phyloP scores from a whole-genome alignment of 2,888 invertebrate species.

The Drosophila diplacantha region DNA sequence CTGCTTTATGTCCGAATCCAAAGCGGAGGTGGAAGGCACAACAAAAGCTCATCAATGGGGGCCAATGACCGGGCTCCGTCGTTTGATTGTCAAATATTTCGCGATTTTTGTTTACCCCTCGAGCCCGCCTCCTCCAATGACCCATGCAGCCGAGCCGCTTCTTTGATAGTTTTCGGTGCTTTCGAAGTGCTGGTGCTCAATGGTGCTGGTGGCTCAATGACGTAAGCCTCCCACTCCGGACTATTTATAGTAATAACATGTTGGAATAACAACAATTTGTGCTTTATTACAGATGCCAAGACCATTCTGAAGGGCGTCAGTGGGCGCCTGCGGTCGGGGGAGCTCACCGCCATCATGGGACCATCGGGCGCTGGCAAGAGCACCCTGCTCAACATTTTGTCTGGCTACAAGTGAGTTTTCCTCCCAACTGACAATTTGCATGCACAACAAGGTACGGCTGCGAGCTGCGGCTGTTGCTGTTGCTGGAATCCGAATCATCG shows the following conservation, averaged over 20 bases:
- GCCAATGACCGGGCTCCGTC: constrained; percentile 25
- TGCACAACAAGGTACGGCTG: constrained; percentile 10
- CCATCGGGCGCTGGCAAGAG: constrained; percentile 97
- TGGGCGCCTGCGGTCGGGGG: constrained; percentile 91
- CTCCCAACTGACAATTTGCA: constrained; percentile 29
- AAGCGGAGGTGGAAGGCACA: constrained; percentile 1
- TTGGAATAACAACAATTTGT: constrained; percentile 4
- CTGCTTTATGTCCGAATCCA: background rate
- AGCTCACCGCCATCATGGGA: constrained; percentile 97
- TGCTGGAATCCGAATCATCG: constrained; percentile 1
- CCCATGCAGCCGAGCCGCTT: constrained; percentile 16
- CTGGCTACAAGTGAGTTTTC: constrained; percentile 93
- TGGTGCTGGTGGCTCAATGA: constrained; percentile 19
- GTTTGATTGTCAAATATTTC: constrained; percentile 21
- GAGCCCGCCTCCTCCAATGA: constrained; percentile 1
- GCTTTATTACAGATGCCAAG: constrained; percentile 85
- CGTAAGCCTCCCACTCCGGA: constrained; percentile 8
- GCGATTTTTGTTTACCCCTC: constrained; percentile 21
- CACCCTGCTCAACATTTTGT: constrained; percentile 94
- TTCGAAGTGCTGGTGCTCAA: constrained; percentile 6
- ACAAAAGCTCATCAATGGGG: constrained; percentile 11
- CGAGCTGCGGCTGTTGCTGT: background rate
- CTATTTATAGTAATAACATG: constrained; percentile 20
- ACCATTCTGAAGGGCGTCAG: constrained; percentile 93
- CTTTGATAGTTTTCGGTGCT: constrained; percentile 11